phyloP scores from a whole-genome alignment of 2,113 vertebrate genomes.

The Turdus rufiventris region DNA sequence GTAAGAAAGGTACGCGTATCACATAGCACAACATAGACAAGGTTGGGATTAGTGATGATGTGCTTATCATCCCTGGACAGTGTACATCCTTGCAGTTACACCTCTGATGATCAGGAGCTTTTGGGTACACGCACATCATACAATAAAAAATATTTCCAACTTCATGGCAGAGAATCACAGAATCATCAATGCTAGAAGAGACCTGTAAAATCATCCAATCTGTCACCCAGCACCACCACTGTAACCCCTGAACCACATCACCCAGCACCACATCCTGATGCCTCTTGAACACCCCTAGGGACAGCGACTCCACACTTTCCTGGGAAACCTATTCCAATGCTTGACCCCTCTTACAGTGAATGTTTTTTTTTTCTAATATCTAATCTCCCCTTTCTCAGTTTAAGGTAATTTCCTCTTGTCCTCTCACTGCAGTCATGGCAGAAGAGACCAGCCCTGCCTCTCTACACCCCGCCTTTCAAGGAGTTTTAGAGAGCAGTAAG shows the following conservation, averaged over 20 bases:
- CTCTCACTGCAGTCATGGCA: neutral
- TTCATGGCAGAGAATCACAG: neutral
- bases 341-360: neutral
- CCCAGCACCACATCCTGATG: neutral
- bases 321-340: neutral
- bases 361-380: neutral
- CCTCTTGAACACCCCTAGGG: neutral
- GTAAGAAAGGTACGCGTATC: neutral
- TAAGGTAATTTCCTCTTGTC: neutral
- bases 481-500: neutral
- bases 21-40: neutral
- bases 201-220: no score
- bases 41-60: neutral
- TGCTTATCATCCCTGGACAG: neutral
- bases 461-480: neutral
- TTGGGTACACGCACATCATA: neutral
- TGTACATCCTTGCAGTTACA: neutral
- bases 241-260: neutral
- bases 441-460: neutral
- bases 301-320: neutral
- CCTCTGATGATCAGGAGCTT: neutral
- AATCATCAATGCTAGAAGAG: neutral
- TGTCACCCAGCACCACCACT: neutral
- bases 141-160: neutral
- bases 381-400: neutral